Conservation (phyloP, 2,797 vertebrate genomes). For the Neosilurus mollespiculum region DNA sequence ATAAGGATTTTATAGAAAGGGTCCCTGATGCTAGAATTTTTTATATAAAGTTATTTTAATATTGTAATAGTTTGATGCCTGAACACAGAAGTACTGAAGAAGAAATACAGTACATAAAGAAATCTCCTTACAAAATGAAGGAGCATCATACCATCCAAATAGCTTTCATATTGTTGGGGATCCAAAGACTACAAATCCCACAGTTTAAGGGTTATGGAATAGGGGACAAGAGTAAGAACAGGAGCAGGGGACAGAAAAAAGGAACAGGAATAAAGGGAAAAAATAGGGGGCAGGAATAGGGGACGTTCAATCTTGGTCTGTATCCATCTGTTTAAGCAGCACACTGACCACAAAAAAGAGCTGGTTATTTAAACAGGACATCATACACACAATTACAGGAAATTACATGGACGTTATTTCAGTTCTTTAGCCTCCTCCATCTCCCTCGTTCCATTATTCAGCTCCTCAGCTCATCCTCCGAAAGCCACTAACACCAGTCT, state of each 20-base stretch:
- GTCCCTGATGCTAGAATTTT: neutral
- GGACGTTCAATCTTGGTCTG: neutral
- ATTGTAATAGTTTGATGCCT: too few relatives aligned
- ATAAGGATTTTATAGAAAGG: neutral
- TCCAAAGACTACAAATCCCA: neutral
- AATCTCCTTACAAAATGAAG: neutral
- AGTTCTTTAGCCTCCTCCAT: conserved; percentile 23
- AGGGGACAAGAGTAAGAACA: too few relatives aligned
- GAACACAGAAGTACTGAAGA: too few relatives aligned
- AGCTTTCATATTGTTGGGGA: neutral
- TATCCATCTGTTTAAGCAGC: conserved; percentile 24
- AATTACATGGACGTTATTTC: conserved; percentile 34
- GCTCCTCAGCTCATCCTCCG: conserved; percentile 10
- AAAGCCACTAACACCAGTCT: conserved; percentile 37
- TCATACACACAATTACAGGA: conserved; percentile 31
- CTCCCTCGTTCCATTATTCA: conserved; percentile 15
- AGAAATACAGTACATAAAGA: too few relatives aligned
- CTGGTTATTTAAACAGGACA: conserved; percentile 38
- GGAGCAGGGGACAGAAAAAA: too few relatives aligned
- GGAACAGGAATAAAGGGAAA: too few relatives aligned
- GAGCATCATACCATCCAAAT: too few relatives aligned
- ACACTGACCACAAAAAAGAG: conserved; percentile 28
- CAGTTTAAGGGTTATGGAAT: too few relatives aligned
- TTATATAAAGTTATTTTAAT: too few relatives aligned
- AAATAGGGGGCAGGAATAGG: conserved; percentile 1